phyloP scores from a whole-genome alignment of 2,113 vertebrate species.

The Opisthocomus hoazin region DNA sequence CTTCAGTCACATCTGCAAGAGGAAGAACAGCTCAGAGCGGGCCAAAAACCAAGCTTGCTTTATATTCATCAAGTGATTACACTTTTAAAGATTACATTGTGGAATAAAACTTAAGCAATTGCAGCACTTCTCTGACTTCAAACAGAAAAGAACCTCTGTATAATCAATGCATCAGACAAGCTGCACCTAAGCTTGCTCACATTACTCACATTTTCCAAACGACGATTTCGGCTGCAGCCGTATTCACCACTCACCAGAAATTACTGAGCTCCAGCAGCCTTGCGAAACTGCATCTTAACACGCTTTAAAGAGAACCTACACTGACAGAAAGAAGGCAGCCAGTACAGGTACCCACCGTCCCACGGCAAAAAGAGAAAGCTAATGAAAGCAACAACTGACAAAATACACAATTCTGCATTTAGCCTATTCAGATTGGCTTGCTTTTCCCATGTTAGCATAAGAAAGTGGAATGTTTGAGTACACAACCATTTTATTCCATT shows the following conservation, averaged over 20 bases:
- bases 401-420: background rate
- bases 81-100: fast-evolving
- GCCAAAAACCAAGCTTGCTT: background rate
- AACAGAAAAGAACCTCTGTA: background rate
- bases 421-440: background rate
- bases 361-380: background rate
- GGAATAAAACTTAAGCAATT: background rate
- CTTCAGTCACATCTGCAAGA: background rate
- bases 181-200: background rate
- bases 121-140: background rate
- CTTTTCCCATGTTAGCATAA: background rate
- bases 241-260: background rate
- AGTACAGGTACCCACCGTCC: background rate
- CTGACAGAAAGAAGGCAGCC: background rate
- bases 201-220: background rate
- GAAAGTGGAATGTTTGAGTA: conserved; percentile 54
- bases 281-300: background rate
- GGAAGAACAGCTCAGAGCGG: background rate
- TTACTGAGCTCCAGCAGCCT: background rate
- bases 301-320: background rate
- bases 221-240: background rate
- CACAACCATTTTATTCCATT: background rate
- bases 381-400: background rate
- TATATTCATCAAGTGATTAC: background rate
- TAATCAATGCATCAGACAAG: background rate